Evolutionary conservation across 2,888 invertebrate species (phyloP), one percentile per base, ranked within the genome.

Genomic region (Acanthoscelides obtectus): DNA sequence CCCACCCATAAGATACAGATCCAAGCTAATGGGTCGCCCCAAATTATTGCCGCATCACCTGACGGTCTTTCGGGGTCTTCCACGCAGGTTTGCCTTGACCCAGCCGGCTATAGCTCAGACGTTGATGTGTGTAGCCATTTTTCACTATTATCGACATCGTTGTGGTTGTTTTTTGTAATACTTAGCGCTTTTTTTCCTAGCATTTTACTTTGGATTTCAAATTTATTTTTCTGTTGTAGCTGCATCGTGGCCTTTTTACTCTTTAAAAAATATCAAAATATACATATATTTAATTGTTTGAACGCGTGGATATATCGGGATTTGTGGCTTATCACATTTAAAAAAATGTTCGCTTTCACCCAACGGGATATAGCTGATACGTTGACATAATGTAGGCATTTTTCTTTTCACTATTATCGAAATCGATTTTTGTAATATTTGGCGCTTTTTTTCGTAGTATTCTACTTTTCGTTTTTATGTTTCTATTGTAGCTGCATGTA

Each of bases 261-360:
- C n/a, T n/a, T n/a, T n/a, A n/a, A n/a, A n/a, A n/a, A n/a, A n/a
- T n/a, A n/a, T n/a, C n/a, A n/a, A n/a, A n/a, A n/a, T n/a, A n/a
- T n/a, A n/a, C n/a, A n/a, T n/a, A n/a, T n/a, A n/a, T n/a, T n/a
- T n/a, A n/a, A n/a, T n/a, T n/a, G n/a, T n/a, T n/a, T n/a, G n/a
- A n/a, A n/a, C n/a, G n/a, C n/a, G n/a, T n/a, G n/a, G n/a, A n/a
- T n/a, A n/a, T n/a, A n/a, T n/a, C n/a, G n/a, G n/a, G n/a, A n/a
- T n/a, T n/a, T n/a, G n/a, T n/a, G n/a, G n/a, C n/a, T n/a, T n/a
- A n/a, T n/a, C n/a, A n/a, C n/a, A n/a, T n/a, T n/a, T n/a, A n/a
- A n/a, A n/a, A n/a, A n/a, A n/a, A n/a, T n/a, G 92, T 93, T 87
- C 92, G 93, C 92, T 90, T 93, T 86, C 92, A 92, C 85, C 90